These are phyloP conservation scores for Horisme vitalbata DNA, from an alignment of 2,888 invertebrate species.

Conservation along the genomic window DNA sequence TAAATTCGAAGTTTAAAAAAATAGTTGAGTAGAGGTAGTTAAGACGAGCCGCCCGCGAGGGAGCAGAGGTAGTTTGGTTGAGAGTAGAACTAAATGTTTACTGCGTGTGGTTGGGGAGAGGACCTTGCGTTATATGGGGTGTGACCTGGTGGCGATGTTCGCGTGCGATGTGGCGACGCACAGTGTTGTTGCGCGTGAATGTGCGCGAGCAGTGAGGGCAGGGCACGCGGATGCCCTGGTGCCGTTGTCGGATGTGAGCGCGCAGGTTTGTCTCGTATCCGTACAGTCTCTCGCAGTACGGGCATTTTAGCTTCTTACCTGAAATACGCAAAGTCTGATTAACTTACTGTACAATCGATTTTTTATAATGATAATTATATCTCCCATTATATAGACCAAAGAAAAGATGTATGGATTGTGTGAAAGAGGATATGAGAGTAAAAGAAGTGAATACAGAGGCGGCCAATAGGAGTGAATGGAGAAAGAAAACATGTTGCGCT, in stretches of 20 bases:
- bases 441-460: no score
- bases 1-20: constrained; percentile 28
- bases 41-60: constrained; percentile 46
- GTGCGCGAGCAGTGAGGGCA: constrained; percentile 95
- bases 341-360: no score
- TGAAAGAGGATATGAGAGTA: no score
- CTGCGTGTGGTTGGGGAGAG: constrained; percentile 85
- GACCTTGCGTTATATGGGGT: constrained; percentile 83
- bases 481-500: no score
- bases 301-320: constrained; percentile 96
- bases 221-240: constrained; percentile 95
- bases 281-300: constrained; percentile 95
- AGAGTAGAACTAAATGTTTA: constrained; percentile 62
- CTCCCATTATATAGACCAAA: no score
- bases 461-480: no score
- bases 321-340: no score
- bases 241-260: constrained; percentile 95
- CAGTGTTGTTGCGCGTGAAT: constrained; percentile 96
- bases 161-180: constrained; percentile 94
- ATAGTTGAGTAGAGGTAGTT: constrained; percentile 41
- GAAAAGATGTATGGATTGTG: no score
- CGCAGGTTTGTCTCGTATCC: constrained; percentile 96
- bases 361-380: no score
- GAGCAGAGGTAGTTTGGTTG: constrained; percentile 74
- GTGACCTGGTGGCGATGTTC: constrained; percentile 92